These are phyloP conservation scores for Drosophila equinoxialis DNA, from an alignment of 1,140 invertebrate species.

Conservation along the genomic window DNA sequence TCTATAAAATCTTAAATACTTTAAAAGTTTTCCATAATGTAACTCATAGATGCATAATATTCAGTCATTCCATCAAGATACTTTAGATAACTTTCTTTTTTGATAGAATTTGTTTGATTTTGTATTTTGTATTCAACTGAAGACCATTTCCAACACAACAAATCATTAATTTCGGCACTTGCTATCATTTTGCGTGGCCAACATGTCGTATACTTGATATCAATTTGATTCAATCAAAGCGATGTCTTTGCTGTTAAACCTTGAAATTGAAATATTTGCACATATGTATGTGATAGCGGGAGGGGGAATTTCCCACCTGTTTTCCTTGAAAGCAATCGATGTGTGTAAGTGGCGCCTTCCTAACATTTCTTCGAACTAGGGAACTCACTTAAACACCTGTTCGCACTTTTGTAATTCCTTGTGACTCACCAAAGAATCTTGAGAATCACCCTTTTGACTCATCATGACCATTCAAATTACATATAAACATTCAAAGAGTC, in stretches of 20 bases:
- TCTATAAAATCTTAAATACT: too few species aligned
- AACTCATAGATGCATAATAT: too few species aligned
- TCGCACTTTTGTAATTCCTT: background rate
- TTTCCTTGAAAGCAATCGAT: background rate
- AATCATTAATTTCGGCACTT: background rate
- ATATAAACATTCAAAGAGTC: background rate
- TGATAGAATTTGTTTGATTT: background rate
- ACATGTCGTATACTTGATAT: conserved; percentile 15
- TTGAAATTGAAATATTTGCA: background rate
- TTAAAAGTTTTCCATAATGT: too few species aligned
- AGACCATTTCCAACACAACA: background rate
- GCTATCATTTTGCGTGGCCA: conserved; percentile 5
- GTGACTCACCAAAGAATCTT: conserved; percentile 7
- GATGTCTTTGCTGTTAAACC: background rate
- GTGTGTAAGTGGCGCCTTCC: background rate
- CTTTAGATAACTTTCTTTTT: too few species aligned
- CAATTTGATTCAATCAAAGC: background rate
- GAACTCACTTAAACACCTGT: background rate
- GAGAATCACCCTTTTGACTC: conserved; percentile 13
- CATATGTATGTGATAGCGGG: too few species aligned
- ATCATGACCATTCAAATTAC: conserved; percentile 11
- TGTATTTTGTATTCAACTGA: background rate
- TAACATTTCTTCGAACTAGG: background rate
- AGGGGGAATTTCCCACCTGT: background rate
- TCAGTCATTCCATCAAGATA: too few species aligned